A percentile compares a stretch with the other conserved stretches of the same genome.
phyloP scores from a whole-genome alignment of 2,888 invertebrate genomes.

The Pseudococcus longispinus region DNA sequence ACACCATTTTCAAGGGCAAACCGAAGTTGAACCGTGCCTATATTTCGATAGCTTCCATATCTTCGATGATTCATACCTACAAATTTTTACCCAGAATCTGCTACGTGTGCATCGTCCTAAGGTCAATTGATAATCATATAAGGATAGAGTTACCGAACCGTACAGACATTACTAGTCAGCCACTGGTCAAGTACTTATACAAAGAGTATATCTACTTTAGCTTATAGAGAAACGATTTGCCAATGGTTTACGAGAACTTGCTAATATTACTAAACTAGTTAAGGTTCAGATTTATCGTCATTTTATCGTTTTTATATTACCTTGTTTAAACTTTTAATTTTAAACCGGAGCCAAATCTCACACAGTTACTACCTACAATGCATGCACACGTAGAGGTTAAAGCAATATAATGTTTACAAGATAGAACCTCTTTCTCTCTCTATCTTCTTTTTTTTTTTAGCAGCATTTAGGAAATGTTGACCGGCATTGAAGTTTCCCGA shows the following conservation, averaged over 20 bases:
- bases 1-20: background rate
- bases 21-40: background rate
- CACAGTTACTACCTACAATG: constrained; percentile 11
- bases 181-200: background rate
- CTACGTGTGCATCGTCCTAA: background rate
- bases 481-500: constrained; percentile 23
- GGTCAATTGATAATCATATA: background rate
- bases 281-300: constrained; percentile 52
- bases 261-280: constrained; percentile 54
- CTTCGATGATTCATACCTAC: background rate
- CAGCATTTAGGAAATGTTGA: constrained; percentile 10
- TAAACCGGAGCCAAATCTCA: constrained; percentile 51
- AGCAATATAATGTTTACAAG: constrained; percentile 17
- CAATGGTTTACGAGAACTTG: constrained; percentile 48
- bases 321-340: constrained; percentile 54
- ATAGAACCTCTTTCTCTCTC: background rate
- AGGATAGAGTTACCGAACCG: background rate
- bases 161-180: background rate
- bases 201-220: background rate
- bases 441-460: background rate
- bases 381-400: constrained; percentile 28
- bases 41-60: background rate
- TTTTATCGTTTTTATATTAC: constrained; percentile 54
- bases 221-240: background rate
- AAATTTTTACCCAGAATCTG: background rate